These are phyloP conservation scores for Clarias platycephalus DNA, from an alignment of 2,797 vertebrate genomes.

Conservation along the genomic window DNA sequence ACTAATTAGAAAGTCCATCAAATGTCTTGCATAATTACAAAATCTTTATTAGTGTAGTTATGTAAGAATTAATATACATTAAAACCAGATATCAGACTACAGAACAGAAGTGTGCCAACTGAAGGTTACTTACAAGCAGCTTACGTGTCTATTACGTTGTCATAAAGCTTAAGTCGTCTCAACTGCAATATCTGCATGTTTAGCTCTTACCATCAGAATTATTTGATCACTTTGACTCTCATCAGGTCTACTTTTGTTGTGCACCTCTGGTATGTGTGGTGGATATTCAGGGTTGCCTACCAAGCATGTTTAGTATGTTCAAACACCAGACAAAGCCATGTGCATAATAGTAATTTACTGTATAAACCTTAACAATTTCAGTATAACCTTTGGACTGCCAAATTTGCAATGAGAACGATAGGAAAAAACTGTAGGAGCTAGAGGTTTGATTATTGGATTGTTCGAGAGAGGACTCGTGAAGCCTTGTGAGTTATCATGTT, in stretches of 20 bases:
- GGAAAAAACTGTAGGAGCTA: not conserved
- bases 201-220: not conserved
- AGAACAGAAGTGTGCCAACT: constrained; percentile 9
- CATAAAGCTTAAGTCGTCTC: not conserved
- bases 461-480: too few relatives aligned
- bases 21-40: constrained; percentile 3
- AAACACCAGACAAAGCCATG: constrained; percentile 2
- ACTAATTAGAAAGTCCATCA: not conserved
- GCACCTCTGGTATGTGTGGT: not conserved
- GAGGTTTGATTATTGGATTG: too few relatives aligned
- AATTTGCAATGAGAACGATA: too few relatives aligned
- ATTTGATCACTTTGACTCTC: constrained; percentile 10
- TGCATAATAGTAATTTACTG: not conserved
- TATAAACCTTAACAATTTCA: not conserved
- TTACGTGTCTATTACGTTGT: not conserved
- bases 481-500: too few relatives aligned
- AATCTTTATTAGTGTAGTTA: constrained; percentile 13
- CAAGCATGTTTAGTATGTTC: not conserved
- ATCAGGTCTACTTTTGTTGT: not conserved
- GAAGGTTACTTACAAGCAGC: constrained; percentile 5
- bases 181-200: not conserved
- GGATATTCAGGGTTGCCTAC: not conserved
- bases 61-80: constrained; percentile 8
- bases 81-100: not conserved
- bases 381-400: not conserved